phyloP scores from a whole-genome alignment of 1,140 invertebrate species.

The Harpegnathos saltator region DNA sequence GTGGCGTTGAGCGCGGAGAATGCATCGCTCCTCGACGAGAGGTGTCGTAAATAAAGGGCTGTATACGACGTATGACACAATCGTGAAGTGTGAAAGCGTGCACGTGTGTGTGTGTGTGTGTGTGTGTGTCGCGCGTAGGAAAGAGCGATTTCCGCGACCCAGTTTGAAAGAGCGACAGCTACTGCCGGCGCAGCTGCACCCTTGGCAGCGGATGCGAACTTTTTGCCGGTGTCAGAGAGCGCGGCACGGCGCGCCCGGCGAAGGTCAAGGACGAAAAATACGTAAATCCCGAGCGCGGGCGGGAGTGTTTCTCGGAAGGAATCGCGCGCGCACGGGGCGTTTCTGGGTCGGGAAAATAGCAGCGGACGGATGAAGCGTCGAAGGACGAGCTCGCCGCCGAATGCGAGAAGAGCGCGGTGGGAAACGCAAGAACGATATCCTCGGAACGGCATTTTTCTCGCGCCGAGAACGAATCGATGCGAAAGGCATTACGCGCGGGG shows the following conservation, averaged over 20 bases:
- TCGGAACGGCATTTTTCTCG: slow-evolving; percentile 34
- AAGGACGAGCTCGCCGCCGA: slow-evolving; percentile 35
- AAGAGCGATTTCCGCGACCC: slow-evolving; percentile 59
- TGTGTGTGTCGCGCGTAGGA: neutral
- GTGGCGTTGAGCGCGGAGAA: neutral
- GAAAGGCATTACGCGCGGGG: slow-evolving; percentile 27
- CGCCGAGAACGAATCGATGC: slow-evolving; percentile 31
- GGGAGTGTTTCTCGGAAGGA: neutral
- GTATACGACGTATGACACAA: slow-evolving; percentile 41
- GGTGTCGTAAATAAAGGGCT: slow-evolving; percentile 25
- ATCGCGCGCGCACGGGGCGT: neutral
- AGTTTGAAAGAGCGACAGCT: slow-evolving; percentile 48
- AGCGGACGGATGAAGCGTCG: slow-evolving; percentile 21
- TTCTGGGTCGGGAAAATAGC: slow-evolving; percentile 37
- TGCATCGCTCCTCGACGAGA: neutral
- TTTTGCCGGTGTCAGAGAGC: slow-evolving; percentile 47
- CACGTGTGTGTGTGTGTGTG: neutral
- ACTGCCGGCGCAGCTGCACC: slow-evolving; percentile 22
- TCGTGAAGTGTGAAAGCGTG: neutral
- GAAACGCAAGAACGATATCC: slow-evolving; percentile 38
- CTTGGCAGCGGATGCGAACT: slow-evolving; percentile 41
- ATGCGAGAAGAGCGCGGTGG: slow-evolving; percentile 21
- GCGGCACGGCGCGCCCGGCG: neutral
- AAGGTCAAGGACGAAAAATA: slow-evolving; percentile 71
- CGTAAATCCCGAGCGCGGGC: slow-evolving; percentile 49